These are phyloP conservation scores for Halictus quadricinctus DNA, from an alignment of 2,888 invertebrate genomes.

Conservation along the genomic window DNA sequence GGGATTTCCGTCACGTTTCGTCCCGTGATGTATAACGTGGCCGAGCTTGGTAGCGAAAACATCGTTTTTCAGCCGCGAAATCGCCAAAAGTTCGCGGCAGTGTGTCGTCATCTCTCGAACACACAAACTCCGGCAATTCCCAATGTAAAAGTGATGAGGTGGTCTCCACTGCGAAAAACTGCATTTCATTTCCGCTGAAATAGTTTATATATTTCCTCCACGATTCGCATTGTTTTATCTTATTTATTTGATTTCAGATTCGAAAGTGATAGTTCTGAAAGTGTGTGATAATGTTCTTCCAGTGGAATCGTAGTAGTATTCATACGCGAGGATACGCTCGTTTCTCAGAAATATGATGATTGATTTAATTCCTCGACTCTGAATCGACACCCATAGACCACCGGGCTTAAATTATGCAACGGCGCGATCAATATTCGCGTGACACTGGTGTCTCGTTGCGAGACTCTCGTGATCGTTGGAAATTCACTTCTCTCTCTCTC, in stretches of 20 bases:
- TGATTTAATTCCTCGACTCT: conserved; percentile 27
- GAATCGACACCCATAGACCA: conserved; percentile 20
- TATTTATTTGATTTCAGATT: no score
- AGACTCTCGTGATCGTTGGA: conserved; percentile 9
- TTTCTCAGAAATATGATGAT: conserved; percentile 18
- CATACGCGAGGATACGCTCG: background rate
- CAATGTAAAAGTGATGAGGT: no score
- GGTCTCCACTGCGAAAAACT: no score
- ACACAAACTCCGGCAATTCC: no score
- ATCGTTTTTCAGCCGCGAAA: conserved; percentile 1
- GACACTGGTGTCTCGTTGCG: conserved; percentile 13
- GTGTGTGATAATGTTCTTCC: no score
- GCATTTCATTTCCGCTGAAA: no score
- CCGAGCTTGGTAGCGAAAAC: conserved; percentile 38
- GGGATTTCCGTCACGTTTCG: conserved; percentile 56
- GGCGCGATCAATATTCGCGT: conserved; percentile 32
- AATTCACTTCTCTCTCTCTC: conserved; percentile 5
- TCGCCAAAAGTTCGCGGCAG: conserved; percentile 7
- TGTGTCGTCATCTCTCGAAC: background rate
- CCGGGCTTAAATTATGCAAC: conserved; percentile 35
- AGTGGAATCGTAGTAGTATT: no score
- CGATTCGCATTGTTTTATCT: no score
- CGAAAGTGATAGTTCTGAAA: no score
- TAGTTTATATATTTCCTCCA: no score
- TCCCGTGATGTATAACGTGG: conserved; percentile 50